A percentile compares a stretch with the other conserved stretches of the same genome.
Evolutionary conservation across 2,113 vertebrate species (phyloP).

Genomic region (Phaethornis superciliosus): DNA sequence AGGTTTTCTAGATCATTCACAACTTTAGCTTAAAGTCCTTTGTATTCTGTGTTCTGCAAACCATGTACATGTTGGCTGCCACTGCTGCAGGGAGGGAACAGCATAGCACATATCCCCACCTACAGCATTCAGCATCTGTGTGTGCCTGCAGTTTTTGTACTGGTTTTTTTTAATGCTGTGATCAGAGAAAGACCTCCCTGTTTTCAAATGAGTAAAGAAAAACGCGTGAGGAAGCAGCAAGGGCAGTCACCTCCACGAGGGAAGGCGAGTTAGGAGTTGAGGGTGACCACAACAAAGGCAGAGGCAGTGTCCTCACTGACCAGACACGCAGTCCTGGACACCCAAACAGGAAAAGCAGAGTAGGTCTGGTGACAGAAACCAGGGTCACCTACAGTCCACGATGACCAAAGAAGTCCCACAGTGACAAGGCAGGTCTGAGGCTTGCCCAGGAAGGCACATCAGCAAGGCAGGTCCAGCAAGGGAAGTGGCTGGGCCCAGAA

Average conservation of each 20-base stretch:
- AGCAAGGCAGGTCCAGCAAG: background rate
- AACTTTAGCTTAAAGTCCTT: background rate
- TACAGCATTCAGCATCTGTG: background rate
- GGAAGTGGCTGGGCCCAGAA: background rate
- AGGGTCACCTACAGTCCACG: background rate
- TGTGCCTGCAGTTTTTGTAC: background rate
- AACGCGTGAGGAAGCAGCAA: background rate
- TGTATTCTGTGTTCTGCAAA: background rate
- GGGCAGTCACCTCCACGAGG: background rate
- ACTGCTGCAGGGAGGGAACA: background rate
- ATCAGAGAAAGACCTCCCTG: background rate
- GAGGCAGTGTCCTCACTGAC: background rate
- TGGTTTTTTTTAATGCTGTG: background rate
- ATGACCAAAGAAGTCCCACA: background rate
- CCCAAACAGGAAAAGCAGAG: slow-evolving; percentile 14
- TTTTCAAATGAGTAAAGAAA: background rate
- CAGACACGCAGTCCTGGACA: background rate
- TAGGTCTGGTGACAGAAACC: background rate
- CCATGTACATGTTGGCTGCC: background rate
- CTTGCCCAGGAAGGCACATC: background rate
- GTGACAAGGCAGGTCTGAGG: background rate
- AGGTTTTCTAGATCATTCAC: background rate
- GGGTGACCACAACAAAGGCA: slow-evolving; percentile 41
- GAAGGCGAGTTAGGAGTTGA: background rate
- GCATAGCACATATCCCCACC: background rate